Evolutionary conservation across 2,888 invertebrate species (phyloP), one percentile per base, ranked within the genome.

Genomic region (Melanchra persicariae): DNA sequence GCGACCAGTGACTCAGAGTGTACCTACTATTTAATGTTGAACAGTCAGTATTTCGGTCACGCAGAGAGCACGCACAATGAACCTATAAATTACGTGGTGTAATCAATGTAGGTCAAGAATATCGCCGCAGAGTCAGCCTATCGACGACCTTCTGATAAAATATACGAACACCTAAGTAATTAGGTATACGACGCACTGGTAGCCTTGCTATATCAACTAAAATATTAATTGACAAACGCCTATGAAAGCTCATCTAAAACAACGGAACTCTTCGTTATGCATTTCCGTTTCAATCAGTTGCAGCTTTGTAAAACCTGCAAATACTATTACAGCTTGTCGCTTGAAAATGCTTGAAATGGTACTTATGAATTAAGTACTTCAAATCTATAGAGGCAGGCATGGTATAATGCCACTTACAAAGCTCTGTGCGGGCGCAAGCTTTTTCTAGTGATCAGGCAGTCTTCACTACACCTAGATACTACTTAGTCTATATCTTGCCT

Each of bases 401-500:
- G 26, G 26, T 67, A 40, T 58, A 77, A 70, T 75, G 82, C 81
- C 77, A 85, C 84, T 77, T 84, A 84, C 83, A 86, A 88, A 88
- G 88, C 86, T 59, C 59, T 58, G 74, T 76, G 79, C 64, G 47
- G 59, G 64, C 24, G 68, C 34, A 72, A 75, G 79, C 74, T 74
- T 70, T 55, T 26, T 47, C 74, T 81, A 79, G 66, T 69, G 52
- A 70, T 51, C 57, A 63, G 69, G 71, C 62, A 69, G 24, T 75
- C 71, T 59, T 77, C 77, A 51, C 80, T 80, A 82, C 72, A 65
- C 71, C 86, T 87, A 83, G 65, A 30, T 70, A 75, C 55, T 70
- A 75, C 55, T 67, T 83, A 76, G 59, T 40, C 75, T 71, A 77
- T 78, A 81, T 85, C 93, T 91, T 93, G 92, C 93, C 93, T 92